Evolutionary conservation across 2,113 vertebrate species (phyloP).

Genomic region (Phoenicopterus ruber): DNA sequence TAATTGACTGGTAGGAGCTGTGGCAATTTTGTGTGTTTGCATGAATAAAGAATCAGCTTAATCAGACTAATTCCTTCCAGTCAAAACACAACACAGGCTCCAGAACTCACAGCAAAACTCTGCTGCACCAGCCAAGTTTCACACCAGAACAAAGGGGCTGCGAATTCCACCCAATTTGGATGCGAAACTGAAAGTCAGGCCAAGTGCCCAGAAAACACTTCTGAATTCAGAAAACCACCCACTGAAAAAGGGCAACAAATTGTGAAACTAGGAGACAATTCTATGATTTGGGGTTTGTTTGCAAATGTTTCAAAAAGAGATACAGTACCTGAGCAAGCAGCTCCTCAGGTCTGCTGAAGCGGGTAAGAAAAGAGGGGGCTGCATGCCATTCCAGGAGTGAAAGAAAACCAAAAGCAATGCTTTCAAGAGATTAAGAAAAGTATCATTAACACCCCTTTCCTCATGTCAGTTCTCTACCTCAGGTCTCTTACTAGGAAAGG

Average conservation of each 20-base stretch:
- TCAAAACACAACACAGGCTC: constrained; percentile 50
- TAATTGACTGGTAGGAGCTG: constrained; percentile 43
- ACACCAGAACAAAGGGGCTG: constrained; percentile 31
- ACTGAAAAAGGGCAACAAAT: background rate
- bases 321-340: background rate
- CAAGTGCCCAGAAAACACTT: constrained; percentile 48
- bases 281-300: background rate
- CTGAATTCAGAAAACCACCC: background rate
- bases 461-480: background rate
- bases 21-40: constrained; percentile 42
- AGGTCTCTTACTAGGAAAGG: background rate
- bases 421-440: background rate
- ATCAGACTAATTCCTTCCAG: constrained; percentile 58
- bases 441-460: background rate
- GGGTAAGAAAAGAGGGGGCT: background rate
- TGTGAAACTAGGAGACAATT: background rate
- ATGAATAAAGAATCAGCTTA: constrained; percentile 55
- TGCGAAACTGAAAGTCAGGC: constrained; percentile 32
- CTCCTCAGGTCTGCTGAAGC: background rate
- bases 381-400: background rate
- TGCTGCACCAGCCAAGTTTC: constrained; percentile 29
- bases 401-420: background rate
- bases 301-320: background rate
- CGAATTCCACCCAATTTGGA: constrained; percentile 33
- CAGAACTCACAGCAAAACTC: constrained; percentile 39